A percentile compares a stretch with the other conserved stretches of the same genome.
phyloP scores from a whole-genome alignment of 2,113 vertebrate species.

The Chlorodrepanis virens region DNA sequence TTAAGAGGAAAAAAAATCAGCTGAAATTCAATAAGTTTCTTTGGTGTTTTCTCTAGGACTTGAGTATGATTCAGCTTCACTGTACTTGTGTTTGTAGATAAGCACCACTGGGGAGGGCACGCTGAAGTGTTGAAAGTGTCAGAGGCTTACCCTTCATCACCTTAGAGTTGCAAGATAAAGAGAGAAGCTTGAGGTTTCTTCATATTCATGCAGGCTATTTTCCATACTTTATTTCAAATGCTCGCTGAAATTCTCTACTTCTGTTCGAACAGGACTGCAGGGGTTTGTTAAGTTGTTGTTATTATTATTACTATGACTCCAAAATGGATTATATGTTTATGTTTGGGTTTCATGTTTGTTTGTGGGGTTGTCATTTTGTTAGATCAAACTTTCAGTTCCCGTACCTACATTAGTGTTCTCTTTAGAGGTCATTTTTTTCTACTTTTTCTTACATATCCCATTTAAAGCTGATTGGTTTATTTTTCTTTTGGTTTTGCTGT shows the following conservation, averaged over 20 bases:
- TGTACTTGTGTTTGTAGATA: not conserved
- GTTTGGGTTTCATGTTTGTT: not conserved
- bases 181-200: not conserved
- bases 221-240: not conserved
- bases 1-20: not conserved
- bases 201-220: not conserved
- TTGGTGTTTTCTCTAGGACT: not conserved
- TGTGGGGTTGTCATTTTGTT: not conserved
- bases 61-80: not conserved
- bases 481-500: not conserved
- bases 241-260: not conserved
- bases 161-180: not conserved
- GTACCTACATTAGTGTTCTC: not conserved
- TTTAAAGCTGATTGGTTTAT: not conserved
- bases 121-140: not conserved
- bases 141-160: not conserved
- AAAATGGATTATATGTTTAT: not conserved
- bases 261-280: not conserved
- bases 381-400: not conserved
- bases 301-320: not conserved
- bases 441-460: not conserved
- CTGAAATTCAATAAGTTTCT: not conserved
- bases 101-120: not conserved
- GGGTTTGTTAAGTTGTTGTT: not conserved
- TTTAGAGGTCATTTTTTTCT: not conserved